Base-by-base conservation (phyloP, 2,113 vertebrate genomes). In the Pyxicephalus adspersus region DNA sequence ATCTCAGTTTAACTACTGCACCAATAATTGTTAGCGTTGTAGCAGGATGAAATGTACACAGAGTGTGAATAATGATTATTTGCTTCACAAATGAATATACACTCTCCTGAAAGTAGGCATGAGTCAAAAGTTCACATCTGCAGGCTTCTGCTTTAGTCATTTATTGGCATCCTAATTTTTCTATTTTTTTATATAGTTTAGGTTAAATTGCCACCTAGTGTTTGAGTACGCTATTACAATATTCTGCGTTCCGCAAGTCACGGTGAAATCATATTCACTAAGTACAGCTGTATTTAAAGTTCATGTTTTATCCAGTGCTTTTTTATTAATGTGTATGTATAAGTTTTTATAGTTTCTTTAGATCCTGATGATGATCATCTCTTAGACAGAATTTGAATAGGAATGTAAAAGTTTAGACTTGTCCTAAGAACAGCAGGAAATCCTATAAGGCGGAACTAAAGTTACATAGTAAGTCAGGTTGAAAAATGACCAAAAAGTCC, bases 111-210 rank as follows among this genome's bases (percentile, higher is more conserved):
- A 25, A 70, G 20, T 74, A 57, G 8, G 17, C 20, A 60, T 45
- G 34, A 61, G 72, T 45, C 72, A 75, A 50, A 58, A 75, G 72
- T 75, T 75, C 72, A 75, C 17, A 3, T 3, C 15, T 29, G 16
- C 26, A 15, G 8, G 58, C 38, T 25, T 58, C 31, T 18, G 55
- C 31, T 34, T 25, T 52, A 29, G 16, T 26, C 26, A 55, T 71
- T 71, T 45, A 45, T 13, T 45, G 38, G 38, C 38, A 15, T 45
- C 9, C 11, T 6, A 13, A 45, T 45, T 45, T 13, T 45, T 13
- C 13, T 64, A 0, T 29, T 64, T 15, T 29, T 22, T 1, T 22
- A 72, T 8, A 20, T 58, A 23, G 13, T 1, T 18, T 19, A 63
- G 15, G 18, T 38, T 22, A 20, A 31, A 26, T 16, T 57, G 26